Evolutionary conservation across 2,888 invertebrate genomes (phyloP).

Genomic region (Epinotia brunnichana): DNA sequence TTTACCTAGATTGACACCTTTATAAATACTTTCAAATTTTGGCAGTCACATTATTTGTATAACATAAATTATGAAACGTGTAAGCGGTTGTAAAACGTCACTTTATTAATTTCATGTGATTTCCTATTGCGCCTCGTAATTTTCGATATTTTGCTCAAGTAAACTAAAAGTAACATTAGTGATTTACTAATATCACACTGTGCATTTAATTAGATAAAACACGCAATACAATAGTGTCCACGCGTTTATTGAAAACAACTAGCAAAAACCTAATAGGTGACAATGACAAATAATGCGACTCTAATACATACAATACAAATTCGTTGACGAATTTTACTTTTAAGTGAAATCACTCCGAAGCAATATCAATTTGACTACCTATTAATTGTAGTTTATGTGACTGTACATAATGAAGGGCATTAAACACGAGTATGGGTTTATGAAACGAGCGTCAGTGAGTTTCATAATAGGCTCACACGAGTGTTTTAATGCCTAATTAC

Average conservation of each 20-base stretch:
- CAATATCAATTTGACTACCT: conserved; percentile 43
- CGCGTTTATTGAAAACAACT: background rate
- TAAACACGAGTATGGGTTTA: too few species aligned
- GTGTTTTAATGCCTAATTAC: too few species aligned
- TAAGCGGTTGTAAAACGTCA: background rate
- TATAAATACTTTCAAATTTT: conserved; percentile 73
- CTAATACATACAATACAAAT: conserved; percentile 54
- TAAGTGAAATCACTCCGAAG: conserved; percentile 47
- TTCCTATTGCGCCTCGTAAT: background rate
- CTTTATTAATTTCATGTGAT: background rate
- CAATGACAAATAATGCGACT: conserved; percentile 66
- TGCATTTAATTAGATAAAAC: conserved; percentile 1
- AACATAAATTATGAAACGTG: background rate
- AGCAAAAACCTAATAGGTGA: conserved; percentile 34
- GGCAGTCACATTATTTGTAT: conserved; percentile 69
- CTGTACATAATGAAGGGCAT: too few species aligned
- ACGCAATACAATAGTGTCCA: conserved; percentile 8
- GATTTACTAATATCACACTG: background rate
- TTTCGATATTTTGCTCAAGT: background rate
- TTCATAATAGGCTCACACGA: too few species aligned
- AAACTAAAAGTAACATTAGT: background rate
- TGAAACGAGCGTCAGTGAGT: too few species aligned
- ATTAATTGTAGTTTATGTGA: too few species aligned
- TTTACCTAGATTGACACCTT: conserved; percentile 61
- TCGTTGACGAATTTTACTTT: conserved; percentile 65